These are phyloP conservation scores for Polydrusus pterygomalis DNA, from an alignment of 2,888 invertebrate species.

Conservation along the genomic window DNA sequence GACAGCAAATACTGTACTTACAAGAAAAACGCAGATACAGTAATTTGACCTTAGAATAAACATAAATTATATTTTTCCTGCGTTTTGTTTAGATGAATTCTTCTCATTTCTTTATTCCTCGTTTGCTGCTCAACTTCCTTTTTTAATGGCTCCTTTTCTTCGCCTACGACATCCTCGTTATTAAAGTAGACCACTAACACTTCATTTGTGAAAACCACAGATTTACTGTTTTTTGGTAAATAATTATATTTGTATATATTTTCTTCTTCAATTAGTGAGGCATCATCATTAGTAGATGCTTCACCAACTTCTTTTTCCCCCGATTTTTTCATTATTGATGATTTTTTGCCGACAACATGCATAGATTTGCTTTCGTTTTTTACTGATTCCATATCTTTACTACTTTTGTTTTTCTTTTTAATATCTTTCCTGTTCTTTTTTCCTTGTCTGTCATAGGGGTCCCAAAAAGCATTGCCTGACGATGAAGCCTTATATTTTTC, in stretches of 20 bases:
- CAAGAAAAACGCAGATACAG: not conserved
- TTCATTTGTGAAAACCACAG: constrained; percentile 73
- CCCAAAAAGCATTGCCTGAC: constrained; percentile 64
- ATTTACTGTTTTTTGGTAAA: constrained; percentile 70
- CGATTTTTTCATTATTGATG: constrained; percentile 44
- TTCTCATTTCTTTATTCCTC: constrained; percentile 77
- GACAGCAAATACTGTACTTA: constrained; percentile 3
- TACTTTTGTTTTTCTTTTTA: constrained; percentile 59
- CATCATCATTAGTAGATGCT: constrained; percentile 46
- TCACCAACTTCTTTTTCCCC: constrained; percentile 27
- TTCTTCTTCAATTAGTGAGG: constrained; percentile 55
- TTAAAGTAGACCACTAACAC: constrained; percentile 79
- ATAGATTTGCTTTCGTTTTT: constrained; percentile 55
- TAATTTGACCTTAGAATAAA: constrained; percentile 56
- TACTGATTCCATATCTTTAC: constrained; percentile 46
- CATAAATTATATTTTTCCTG: constrained; percentile 63
- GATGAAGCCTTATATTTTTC: constrained; percentile 54
- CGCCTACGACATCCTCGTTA: constrained; percentile 73
- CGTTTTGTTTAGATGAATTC: constrained; percentile 70
- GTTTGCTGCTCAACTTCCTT: constrained; percentile 80
- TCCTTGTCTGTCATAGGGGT: constrained; percentile 66
- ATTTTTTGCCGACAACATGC: constrained; percentile 52
- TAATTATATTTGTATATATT: constrained; percentile 63
- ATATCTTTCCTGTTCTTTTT: constrained; percentile 65
- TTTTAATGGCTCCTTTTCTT: constrained; percentile 77